A percentile compares a stretch with the other conserved stretches of the same genome.
These are phyloP conservation scores for Pocillopora damicornis DNA, from an alignment of 64 coral and sea anemone species.

Conservation along the genomic window DNA sequence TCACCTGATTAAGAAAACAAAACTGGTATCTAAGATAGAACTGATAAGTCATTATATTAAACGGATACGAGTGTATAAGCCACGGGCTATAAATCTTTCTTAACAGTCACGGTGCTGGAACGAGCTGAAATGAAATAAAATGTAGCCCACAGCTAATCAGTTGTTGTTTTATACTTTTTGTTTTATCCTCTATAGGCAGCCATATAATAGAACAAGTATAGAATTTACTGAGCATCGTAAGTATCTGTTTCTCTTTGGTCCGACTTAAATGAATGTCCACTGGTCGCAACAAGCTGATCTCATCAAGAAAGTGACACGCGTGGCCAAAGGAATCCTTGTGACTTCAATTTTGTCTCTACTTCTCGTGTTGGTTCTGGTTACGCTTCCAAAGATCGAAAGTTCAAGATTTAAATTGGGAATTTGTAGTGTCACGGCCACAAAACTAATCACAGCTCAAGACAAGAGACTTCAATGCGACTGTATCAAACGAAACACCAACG, in stretches of 20 bases:
- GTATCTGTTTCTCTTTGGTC: background rate
- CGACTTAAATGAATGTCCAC: background rate
- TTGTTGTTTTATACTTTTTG: no score
- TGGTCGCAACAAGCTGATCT: background rate
- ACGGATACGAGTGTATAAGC: no score
- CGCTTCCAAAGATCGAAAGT: slow-evolving; percentile 36
- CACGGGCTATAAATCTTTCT: no score
- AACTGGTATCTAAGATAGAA: no score
- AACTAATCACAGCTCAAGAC: background rate
- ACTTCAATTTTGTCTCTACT: background rate
- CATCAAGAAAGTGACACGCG: background rate
- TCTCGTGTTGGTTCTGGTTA: slow-evolving; percentile 9
- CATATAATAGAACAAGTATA: no score
- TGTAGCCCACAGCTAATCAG: no score
- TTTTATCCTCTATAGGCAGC: no score
- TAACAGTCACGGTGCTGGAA: no score
- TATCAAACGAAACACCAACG: background rate
- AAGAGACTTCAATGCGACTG: slow-evolving; percentile 10
- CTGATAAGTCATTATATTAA: no score
- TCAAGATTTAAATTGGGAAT: background rate
- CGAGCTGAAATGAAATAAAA: no score
- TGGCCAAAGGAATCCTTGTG: background rate
- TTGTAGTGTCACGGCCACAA: background rate
- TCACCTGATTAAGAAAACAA: no score
- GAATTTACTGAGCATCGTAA: no score